Conservation (phyloP, 2,113 vertebrate species). For the Chascanopsetta lugubris region DNA sequence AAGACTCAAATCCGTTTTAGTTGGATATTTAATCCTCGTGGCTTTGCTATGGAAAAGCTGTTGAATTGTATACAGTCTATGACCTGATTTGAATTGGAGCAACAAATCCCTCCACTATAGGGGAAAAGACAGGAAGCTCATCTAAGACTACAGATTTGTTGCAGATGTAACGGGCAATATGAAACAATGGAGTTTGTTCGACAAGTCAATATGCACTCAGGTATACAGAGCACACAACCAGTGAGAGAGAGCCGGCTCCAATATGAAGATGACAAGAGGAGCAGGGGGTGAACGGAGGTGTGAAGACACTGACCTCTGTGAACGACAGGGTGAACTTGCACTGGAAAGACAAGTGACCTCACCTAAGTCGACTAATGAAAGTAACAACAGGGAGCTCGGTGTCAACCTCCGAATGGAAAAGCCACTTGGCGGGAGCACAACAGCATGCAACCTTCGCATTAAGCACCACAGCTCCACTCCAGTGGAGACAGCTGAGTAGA, state of each 20-base stretch:
- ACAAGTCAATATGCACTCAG: background rate
- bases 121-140: background rate
- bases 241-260: background rate
- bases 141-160: background rate
- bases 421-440: constrained; percentile 9
- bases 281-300: background rate
- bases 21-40: no score
- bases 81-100: background rate
- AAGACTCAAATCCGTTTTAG: background rate
- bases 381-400: constrained; percentile 12
- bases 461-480: background rate
- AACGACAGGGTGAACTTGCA: background rate
- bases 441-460: background rate
- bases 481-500: background rate
- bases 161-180: background rate
- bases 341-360: background rate
- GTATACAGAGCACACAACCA: background rate
- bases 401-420: constrained; percentile 12
- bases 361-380: background rate
- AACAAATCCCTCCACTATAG: background rate
- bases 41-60: background rate
- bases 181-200: background rate
- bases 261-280: background rate
- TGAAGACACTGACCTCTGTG: constrained; percentile 2
- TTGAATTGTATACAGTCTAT: background rate